Base-by-base conservation (phyloP, 2,888 invertebrate species). In the Blastobasis adustella region DNA sequence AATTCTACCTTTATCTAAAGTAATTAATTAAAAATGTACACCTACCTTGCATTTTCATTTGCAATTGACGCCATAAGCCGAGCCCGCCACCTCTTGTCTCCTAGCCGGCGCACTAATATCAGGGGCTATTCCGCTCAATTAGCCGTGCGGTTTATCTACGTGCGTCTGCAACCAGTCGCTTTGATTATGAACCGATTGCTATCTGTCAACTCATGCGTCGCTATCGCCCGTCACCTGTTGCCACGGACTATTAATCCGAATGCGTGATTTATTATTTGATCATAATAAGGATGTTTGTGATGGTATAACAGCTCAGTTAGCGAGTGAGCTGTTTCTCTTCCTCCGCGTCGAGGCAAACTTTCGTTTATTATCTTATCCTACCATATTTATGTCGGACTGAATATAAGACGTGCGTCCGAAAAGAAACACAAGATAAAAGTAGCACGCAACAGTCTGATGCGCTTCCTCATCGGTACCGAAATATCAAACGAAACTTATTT, bases 171-270 rank as follows among this genome's bases (percentile, higher is more conserved):
- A 77, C 73, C 76, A 75, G 77, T 73, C 69, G 84, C 79, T 85
- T 82, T 84, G 83, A 85, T 86, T 84, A 79, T 77, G 80, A 73
- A 80, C 80, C 82, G 84, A 87, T 87, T 85, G 79, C 79, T 71
- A 72, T 63, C 78, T 76, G 83, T 79, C 84, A 80, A 23, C 23
- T 23, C 23, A 23, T 23, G 23, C 23, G 23, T 23, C 23, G 23
- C 23, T 23, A 23, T 23, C 23, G 23, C 23, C 23, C 23, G 23
- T 23, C 23, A 23, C 23, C 23, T 23, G 23, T 23, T 23, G 23
- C 1, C 23, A 23, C 23, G 23, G 23, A 23, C 23, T 23, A 23
- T 23, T 23, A 23, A 23, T 23, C 23, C 23, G 23, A 23, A 23
- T 23, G 23, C 23, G 23, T 23, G 23, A 23, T 23, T 23, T 23